Percentiles rank a stretch among this genome's conserved stretches.
Evolutionary conservation across 2,797 vertebrate genomes (phyloP).

Genomic region (Enteromius viviparus): DNA sequence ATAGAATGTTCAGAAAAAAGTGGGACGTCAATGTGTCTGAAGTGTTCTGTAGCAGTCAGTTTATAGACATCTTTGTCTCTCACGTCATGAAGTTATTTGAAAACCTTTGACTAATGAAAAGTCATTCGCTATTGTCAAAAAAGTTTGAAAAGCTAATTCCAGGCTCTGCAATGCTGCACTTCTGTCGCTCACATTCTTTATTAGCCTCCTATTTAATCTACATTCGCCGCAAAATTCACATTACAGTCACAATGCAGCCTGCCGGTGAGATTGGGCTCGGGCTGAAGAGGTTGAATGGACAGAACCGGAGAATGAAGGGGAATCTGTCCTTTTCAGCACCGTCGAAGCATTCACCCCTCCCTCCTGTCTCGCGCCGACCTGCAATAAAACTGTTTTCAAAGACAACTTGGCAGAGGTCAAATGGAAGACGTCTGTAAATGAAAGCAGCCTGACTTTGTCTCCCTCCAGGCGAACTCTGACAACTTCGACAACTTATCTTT

Average conservation of each 20-base stretch:
- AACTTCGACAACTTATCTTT: slow-evolving; percentile 64
- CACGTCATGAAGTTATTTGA: neutral
- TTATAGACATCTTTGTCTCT: slow-evolving; percentile 31
- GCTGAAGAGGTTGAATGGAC: slow-evolving; percentile 32
- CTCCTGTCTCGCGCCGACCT: slow-evolving; percentile 51
- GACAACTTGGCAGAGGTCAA: slow-evolving; percentile 71
- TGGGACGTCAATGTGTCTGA: neutral
- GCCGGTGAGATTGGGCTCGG: slow-evolving; percentile 19
- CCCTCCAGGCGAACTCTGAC: slow-evolving; percentile 55
- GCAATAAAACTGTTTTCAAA: slow-evolving; percentile 62
- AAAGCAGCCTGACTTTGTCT: slow-evolving; percentile 61
- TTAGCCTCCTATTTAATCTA: slow-evolving; percentile 34
- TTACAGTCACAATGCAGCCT: slow-evolving; percentile 41
- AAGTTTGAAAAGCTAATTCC: slow-evolving; percentile 21
- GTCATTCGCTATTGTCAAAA: slow-evolving; percentile 28
- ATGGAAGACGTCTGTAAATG: slow-evolving; percentile 65
- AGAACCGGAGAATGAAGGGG: slow-evolving; percentile 28
- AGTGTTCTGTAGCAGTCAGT: neutral
- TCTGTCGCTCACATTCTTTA: slow-evolving; percentile 20
- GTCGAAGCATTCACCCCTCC: slow-evolving; percentile 25
- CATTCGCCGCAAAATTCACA: slow-evolving; percentile 16
- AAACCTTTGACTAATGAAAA: slow-evolving; percentile 20
- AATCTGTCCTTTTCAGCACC: slow-evolving; percentile 45
- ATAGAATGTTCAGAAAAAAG: neutral
- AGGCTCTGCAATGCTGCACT: neutral